Conservation (phyloP, 2,888 invertebrate species). For the Digitonthophagus gazella region DNA sequence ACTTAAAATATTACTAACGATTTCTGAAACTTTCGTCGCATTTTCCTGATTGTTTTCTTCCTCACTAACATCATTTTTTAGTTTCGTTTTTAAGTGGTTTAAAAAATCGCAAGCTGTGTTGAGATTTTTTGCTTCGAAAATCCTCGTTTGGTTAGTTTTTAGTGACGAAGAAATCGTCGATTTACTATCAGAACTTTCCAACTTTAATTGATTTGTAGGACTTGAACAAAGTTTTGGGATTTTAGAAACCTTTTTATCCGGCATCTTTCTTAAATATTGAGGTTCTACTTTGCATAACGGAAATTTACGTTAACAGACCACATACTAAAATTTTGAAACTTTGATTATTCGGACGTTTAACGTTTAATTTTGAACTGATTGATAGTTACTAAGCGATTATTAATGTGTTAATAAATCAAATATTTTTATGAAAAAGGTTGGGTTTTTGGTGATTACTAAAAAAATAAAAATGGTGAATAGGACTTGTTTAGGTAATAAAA, state of each 20-base stretch:
- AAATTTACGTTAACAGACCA: neutral
- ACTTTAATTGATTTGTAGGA: neutral
- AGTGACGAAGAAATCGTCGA: neutral
- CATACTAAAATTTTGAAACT: neutral
- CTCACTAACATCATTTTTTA: neutral
- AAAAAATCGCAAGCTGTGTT: neutral
- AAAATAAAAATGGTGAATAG: too few species aligned
- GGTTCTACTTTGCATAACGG: neutral
- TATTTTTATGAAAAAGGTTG: too few species aligned
- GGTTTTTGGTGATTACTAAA: too few species aligned
- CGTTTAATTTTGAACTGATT: neutral
- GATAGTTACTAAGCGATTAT: neutral
- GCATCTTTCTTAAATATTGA: neutral
- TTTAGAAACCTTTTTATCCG: neutral
- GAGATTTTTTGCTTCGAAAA: neutral
- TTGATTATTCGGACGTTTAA: neutral
- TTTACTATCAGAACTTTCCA: too few species aligned
- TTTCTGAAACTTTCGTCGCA: neutral
- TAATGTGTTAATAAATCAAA: neutral
- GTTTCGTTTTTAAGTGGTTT: neutral
- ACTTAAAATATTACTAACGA: neutral
- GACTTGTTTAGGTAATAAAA: too few species aligned
- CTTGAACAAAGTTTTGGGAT: neutral
- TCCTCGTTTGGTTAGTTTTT: neutral
- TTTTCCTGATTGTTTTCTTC: neutral